phyloP scores from a whole-genome alignment of 2,113 vertebrate species.

The Corythornis cristatus region DNA sequence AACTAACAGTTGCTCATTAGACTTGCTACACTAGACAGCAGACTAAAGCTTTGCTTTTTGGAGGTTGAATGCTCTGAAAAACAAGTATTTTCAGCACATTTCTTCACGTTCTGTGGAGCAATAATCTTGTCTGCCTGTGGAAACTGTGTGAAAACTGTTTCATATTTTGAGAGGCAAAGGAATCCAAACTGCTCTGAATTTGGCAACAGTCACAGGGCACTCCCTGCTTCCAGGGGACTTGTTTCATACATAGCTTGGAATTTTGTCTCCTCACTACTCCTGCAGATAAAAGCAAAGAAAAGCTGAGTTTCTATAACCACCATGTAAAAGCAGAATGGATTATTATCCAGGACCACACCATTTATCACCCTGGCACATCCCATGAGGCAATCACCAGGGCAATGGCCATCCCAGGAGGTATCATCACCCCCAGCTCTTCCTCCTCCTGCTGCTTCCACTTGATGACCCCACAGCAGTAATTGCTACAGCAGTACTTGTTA shows the following conservation, averaged over 20 bases:
- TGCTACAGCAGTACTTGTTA: not conserved
- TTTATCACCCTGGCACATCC: not conserved
- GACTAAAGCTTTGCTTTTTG: not conserved
- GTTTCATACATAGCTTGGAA: not conserved
- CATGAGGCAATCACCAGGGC: not conserved
- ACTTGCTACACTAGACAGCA: not conserved
- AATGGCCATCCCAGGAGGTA: not conserved
- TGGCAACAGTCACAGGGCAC: not conserved
- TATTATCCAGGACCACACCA: not conserved
- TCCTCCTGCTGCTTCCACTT: not conserved
- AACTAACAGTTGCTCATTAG: not conserved
- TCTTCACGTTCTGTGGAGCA: not conserved
- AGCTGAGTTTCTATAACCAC: not conserved
- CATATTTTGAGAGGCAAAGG: not conserved
- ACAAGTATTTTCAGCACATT: not conserved
- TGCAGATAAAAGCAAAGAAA: not conserved
- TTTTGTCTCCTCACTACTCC: not conserved
- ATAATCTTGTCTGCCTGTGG: not conserved
- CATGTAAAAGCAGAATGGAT: not conserved
- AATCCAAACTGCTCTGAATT: not conserved
- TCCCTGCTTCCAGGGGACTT: not conserved
- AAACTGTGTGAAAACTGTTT: not conserved
- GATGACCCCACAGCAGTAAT: not conserved
- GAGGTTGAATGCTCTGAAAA: not conserved
- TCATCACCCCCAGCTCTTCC: not conserved